Conservation (phyloP, 2,797 vertebrate genomes). For the Zenarchopterus dispar region DNA sequence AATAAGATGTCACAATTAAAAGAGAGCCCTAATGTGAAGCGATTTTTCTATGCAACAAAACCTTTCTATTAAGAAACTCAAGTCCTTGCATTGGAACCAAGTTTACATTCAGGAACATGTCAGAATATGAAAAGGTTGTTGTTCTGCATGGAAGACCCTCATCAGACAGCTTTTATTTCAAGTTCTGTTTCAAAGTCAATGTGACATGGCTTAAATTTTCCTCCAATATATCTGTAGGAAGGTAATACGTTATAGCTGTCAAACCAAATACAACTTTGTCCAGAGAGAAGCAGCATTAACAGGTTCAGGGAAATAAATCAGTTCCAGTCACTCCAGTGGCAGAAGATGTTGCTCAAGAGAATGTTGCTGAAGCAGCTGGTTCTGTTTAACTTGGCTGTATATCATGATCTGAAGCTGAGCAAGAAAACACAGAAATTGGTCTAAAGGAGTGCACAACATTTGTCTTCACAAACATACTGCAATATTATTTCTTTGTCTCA, state of each 20-base stretch:
- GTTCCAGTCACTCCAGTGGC: conserved; percentile 14
- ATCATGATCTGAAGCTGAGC: conserved; percentile 5
- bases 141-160: background rate
- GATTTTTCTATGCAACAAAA: no score
- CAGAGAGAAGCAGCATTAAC: conserved; percentile 35
- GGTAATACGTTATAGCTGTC: conserved; percentile 54
- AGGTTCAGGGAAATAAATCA: conserved; percentile 39
- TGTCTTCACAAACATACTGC: conserved; percentile 13
- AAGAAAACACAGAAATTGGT: background rate
- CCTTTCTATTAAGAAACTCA: no score
- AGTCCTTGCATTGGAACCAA: no score
- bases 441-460: conserved; percentile 1
- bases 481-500: conserved; percentile 4
- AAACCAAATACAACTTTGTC: conserved; percentile 53
- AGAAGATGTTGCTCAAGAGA: conserved; percentile 14
- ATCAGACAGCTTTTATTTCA: conserved; percentile 11
- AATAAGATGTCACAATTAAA: no score
- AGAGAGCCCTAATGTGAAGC: no score
- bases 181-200: conserved; percentile 33
- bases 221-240: conserved; percentile 31
- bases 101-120: background rate
- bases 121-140: background rate
- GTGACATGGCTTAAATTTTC: conserved; percentile 49
- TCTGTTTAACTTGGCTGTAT: conserved; percentile 16
- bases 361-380: conserved; percentile 37